Conservation (phyloP, 2,113 vertebrate genomes). For the Halichoerus grypus region DNA sequence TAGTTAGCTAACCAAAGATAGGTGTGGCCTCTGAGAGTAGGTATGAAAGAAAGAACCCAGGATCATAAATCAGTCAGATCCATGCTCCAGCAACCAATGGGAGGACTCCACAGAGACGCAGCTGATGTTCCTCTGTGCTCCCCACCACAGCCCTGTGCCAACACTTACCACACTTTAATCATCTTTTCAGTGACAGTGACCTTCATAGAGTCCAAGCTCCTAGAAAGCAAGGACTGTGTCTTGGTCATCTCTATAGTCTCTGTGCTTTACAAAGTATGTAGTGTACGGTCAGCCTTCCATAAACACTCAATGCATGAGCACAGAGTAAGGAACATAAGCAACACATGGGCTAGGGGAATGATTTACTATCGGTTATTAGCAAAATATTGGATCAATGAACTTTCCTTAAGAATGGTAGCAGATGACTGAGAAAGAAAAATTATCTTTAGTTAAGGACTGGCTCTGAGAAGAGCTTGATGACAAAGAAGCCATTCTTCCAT, state of each 20-base stretch:
- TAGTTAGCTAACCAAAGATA: background rate
- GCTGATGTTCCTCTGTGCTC: background rate
- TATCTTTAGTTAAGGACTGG: background rate
- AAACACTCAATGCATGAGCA: background rate
- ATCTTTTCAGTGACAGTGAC: background rate
- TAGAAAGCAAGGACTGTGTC: background rate
- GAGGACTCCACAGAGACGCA: background rate
- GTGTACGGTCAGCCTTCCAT: background rate
- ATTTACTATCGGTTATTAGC: background rate
- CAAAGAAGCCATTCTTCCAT: constrained; percentile 22
- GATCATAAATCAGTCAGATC: background rate
- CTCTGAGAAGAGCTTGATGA: background rate
- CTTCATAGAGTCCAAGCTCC: background rate
- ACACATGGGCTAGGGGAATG: background rate
- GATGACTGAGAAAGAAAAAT: constrained; percentile 10
- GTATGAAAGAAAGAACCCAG: background rate
- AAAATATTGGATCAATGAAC: constrained; percentile 9
- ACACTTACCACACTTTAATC: background rate
- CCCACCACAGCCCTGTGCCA: background rate
- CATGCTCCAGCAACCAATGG: background rate
- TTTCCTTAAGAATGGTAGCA: background rate
- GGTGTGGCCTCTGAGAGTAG: background rate
- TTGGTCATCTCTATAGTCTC: background rate
- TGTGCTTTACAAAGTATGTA: background rate
- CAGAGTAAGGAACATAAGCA: background rate